Percentiles rank a stretch among this genome's conserved stretches.
These are phyloP conservation scores for Axis porcinus DNA, from an alignment of 2,113 vertebrate genomes.

Conservation along the genomic window DNA sequence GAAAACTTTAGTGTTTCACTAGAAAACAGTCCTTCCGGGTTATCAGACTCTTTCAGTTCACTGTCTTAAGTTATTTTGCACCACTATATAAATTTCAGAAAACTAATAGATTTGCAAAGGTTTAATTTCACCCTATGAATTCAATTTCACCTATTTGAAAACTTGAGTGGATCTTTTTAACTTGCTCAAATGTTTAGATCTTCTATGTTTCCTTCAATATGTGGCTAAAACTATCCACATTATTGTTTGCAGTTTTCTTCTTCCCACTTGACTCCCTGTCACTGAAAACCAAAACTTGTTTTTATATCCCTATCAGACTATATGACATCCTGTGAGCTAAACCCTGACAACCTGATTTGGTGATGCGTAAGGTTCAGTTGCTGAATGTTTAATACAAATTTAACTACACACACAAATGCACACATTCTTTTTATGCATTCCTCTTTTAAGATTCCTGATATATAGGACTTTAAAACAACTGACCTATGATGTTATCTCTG, in stretches of 20 bases:
- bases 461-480: background rate
- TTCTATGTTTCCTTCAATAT: background rate
- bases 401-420: background rate
- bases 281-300: background rate
- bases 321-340: background rate
- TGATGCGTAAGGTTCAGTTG: background rate
- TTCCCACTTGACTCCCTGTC: background rate
- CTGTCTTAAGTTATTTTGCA: background rate
- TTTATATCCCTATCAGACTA: background rate
- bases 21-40: background rate
- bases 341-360: background rate
- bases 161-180: background rate
- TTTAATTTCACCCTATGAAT: background rate
- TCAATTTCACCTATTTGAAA: background rate
- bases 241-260: background rate
- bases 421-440: background rate
- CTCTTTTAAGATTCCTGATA: background rate
- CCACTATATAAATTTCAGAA: background rate
- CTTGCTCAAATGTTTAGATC: background rate
- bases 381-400: background rate
- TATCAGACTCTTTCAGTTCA: background rate
- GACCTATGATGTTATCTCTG: background rate
- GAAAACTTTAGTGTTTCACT: background rate
- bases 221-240: background rate
- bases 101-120: background rate